A percentile compares a stretch with the other conserved stretches of the same genome.
phyloP scores from a whole-genome alignment of 1,140 invertebrate genomes.

The Telenomus remus region DNA sequence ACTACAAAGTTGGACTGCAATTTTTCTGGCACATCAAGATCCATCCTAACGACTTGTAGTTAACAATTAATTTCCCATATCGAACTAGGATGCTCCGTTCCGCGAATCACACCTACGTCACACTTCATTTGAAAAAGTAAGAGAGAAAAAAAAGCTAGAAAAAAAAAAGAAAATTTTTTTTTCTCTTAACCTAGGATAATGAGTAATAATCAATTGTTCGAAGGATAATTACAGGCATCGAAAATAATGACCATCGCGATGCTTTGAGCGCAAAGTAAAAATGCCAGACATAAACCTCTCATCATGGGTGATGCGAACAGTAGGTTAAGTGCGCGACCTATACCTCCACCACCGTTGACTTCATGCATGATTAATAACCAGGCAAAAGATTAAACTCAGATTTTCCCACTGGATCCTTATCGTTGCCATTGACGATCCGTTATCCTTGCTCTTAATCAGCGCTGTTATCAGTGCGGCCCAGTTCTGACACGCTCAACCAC shows the following conservation, averaged over 20 bases:
- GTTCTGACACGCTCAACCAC: slow-evolving; percentile 24
- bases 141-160: too few species aligned
- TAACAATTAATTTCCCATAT: too few species aligned
- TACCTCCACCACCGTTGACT: slow-evolving; percentile 12
- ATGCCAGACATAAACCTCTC: slow-evolving; percentile 12
- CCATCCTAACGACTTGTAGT: too few species aligned
- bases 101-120: too few species aligned
- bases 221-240: slow-evolving; percentile 25
- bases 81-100: too few species aligned
- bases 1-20: too few species aligned
- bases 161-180: too few species aligned
- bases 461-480: slow-evolving; percentile 29
- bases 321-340: slow-evolving; percentile 42
- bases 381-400: slow-evolving; percentile 14
- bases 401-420: slow-evolving; percentile 26
- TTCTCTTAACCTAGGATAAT: slow-evolving; percentile 4
- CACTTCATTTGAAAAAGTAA: too few species aligned
- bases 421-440: slow-evolving; percentile 23
- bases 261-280: background rate
- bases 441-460: slow-evolving; percentile 33
- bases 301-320: slow-evolving; percentile 9
- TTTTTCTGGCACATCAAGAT: too few species aligned
- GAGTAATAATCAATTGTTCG: slow-evolving; percentile 8
- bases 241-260: slow-evolving; percentile 9
- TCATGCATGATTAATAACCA: slow-evolving; percentile 24